Evolutionary conservation across 2,888 invertebrate genomes (phyloP), one percentile per base, ranked within the genome.

Genomic region (Polyommatus icarus): DNA sequence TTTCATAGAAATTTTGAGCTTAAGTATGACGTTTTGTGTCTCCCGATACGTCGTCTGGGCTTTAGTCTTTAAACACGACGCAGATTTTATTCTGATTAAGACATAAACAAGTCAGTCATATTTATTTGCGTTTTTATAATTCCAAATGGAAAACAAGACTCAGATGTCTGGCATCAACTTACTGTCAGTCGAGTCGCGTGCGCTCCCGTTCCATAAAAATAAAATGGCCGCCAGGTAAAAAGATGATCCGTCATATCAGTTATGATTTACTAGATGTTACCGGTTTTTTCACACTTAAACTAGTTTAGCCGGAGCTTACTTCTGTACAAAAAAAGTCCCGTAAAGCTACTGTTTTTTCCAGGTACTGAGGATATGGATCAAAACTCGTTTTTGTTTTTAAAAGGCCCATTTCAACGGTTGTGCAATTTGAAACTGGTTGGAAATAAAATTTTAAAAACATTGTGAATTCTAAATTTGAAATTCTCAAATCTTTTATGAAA

Each of bases 311-410:
- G 54, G 75, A 75, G 29, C 50, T 75, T 50, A 24, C 15, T 29
- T 75, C 50, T 75, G 50, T 46, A 46, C 54, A 75, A 75, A 75
- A 72, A 75, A 46, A 75, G 75, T 75, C 54, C 75, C 75, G 75
- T 75, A 75, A 29, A 29, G 75, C 54, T 75, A 75, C 75, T 50
- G 75, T 75, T 75, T 75, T 73, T 75, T 75, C 50, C 75, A 29
- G 73, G 20, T 54, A 54, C 15, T 15, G 50, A 50, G 75, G 75
- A 75, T 75, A 54, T 75, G 50, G 75, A 50, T 54, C 73, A 75
- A 29, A 75, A 75, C 50, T 7, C 7, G 75, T 75, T 73, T 50
- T 73, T 73, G 24, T 73, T 75, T 46, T 24, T 67, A 29, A 32
- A 67, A 29, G 29, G 67, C 67, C 15, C 67, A 6, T 18, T 15